Conservation (phyloP, 1,140 invertebrate genomes). For the Tribolium castaneum region DNA sequence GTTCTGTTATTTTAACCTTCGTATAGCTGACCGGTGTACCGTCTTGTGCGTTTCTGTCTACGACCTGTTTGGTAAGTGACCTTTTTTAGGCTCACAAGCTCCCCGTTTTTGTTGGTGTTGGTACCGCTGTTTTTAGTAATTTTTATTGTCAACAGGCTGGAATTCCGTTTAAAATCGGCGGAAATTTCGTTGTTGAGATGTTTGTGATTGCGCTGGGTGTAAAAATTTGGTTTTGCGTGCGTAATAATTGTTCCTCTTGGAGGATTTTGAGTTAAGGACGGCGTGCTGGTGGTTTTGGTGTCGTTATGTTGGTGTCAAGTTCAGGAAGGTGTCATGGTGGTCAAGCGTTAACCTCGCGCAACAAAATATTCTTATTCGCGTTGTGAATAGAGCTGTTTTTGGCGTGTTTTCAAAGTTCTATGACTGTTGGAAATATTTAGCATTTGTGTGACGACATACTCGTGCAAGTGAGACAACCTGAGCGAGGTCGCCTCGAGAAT, state of each 20-base stretch:
- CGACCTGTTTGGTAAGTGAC: too few relatives aligned
- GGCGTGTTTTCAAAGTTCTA: conserved; percentile 46
- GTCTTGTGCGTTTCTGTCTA: too few relatives aligned
- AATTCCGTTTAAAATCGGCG: too few relatives aligned
- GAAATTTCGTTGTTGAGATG: too few relatives aligned
- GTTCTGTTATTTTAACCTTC: too few relatives aligned
- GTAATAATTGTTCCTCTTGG: too few relatives aligned
- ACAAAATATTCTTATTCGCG: not conserved
- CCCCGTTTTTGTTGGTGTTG: too few relatives aligned
- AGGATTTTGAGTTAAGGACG: too few relatives aligned
- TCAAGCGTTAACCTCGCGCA: conserved; percentile 43
- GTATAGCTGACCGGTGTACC: too few relatives aligned
- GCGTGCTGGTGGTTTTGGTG: not conserved
- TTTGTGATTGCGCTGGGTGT: not conserved
- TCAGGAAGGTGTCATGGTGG: not conserved
- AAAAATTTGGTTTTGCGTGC: not conserved
- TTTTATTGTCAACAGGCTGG: too few relatives aligned
- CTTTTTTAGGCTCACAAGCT: too few relatives aligned
- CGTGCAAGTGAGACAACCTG: conserved; percentile 45
- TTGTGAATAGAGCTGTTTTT: conserved; percentile 46
- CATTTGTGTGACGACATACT: conserved; percentile 48
- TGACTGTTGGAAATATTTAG: conserved; percentile 52
- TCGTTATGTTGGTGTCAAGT: not conserved
- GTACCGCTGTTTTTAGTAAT: too few relatives aligned
- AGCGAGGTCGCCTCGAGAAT: conserved; percentile 44